Conservation (phyloP, 2,888 invertebrate genomes). For the Linnaemya vulpina region DNA sequence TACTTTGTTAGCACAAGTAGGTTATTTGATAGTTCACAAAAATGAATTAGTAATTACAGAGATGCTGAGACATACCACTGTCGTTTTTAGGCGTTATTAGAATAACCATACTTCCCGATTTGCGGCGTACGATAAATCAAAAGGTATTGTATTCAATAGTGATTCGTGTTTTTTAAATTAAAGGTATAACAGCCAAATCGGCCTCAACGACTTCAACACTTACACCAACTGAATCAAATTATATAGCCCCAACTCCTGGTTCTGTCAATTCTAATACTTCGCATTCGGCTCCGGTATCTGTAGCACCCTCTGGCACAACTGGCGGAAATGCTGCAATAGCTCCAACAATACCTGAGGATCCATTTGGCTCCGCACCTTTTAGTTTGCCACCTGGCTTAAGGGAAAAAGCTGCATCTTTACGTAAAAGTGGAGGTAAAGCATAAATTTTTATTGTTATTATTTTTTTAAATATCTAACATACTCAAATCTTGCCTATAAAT, state of each 20-base stretch:
- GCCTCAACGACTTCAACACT: conserved; percentile 82
- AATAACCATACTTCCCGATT: no score
- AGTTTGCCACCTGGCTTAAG: conserved; percentile 86
- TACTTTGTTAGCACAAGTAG: no score
- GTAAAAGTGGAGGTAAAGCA: conserved; percentile 84
- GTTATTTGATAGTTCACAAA: no score
- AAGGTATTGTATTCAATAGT: neutral
- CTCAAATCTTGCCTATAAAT: conserved; percentile 58
- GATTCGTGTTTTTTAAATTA: neutral
- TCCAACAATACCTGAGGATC: conserved; percentile 86
- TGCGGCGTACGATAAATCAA: no score
- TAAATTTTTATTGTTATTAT: conserved; percentile 76
- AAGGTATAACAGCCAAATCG: conserved; percentile 82
- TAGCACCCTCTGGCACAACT: conserved; percentile 42
- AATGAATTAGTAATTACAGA: no score
- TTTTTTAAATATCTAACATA: conserved; percentile 62
- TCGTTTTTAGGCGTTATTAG: no score
- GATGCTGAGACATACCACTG: no score
- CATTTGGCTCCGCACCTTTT: conserved; percentile 93
- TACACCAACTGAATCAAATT: conserved; percentile 81
- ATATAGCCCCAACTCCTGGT: conserved; percentile 75
- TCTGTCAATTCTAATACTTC: conserved; percentile 75
- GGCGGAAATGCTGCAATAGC: conserved; percentile 43
- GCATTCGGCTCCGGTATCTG: conserved; percentile 37
- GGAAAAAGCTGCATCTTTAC: conserved; percentile 82